phyloP scores from a whole-genome alignment of 2,797 vertebrate genomes.

The Ctenosaura bakeri region DNA sequence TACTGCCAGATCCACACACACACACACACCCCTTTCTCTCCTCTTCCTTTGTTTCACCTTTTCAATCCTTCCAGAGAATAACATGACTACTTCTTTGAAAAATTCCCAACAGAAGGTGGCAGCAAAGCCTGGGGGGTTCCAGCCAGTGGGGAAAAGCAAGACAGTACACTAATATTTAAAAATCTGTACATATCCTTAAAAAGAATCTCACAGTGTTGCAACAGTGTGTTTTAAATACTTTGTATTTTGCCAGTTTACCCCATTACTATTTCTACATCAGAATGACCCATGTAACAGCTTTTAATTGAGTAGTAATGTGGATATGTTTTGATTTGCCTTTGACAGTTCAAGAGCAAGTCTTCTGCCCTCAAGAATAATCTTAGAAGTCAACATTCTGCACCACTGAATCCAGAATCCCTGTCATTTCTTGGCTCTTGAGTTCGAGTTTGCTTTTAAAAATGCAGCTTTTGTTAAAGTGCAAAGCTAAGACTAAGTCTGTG shows the following conservation, averaged over 20 bases:
- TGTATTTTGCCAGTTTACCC: not conserved
- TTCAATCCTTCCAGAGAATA: too few relatives aligned
- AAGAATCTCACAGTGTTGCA: not conserved
- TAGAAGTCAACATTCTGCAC: rapidly evolving
- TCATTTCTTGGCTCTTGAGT: rapidly evolving
- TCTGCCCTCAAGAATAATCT: not conserved
- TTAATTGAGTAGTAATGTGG: not conserved
- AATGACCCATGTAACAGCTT: not conserved
- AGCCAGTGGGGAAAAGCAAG: not conserved
- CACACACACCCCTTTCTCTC: too few relatives aligned
- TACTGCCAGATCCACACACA: too few relatives aligned
- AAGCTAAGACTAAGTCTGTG: not conserved
- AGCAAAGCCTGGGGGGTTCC: not conserved
- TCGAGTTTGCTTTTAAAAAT: rapidly evolving
- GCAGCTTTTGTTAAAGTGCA: not conserved
- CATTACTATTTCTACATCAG: not conserved
- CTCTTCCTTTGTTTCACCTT: too few relatives aligned
- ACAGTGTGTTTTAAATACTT: not conserved
- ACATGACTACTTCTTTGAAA: too few relatives aligned
- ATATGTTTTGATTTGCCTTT: not conserved
- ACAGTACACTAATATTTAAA: not conserved
- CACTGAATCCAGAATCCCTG: rapidly evolving
- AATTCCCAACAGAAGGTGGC: not conserved
- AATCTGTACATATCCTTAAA: too few relatives aligned
- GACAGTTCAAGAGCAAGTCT: not conserved